These are phyloP conservation scores for Himalopsyche tibetana DNA, from an alignment of 2,888 invertebrate genomes.

Conservation along the genomic window DNA sequence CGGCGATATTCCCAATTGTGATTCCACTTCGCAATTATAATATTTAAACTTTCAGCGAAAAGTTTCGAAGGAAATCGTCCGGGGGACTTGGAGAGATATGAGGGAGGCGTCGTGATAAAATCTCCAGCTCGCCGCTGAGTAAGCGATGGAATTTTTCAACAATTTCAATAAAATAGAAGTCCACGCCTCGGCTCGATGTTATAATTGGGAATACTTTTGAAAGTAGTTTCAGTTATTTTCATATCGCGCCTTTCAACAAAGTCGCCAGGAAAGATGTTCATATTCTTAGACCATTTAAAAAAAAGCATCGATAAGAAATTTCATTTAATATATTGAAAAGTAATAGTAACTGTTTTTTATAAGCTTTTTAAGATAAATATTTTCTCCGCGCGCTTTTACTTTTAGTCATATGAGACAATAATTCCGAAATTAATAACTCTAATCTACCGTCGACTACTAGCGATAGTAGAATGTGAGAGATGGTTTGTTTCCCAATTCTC, in stretches of 20 bases:
- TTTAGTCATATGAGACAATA: too few species aligned
- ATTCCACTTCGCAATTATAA: conserved; percentile 36
- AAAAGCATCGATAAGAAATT: background rate
- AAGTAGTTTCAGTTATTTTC: conserved; percentile 41
- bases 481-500: too few species aligned
- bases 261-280: background rate
- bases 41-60: conserved; percentile 28
- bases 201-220: conserved; percentile 49
- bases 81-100: background rate
- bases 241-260: conserved; percentile 10
- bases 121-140: conserved; percentile 7
- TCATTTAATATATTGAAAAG: background rate
- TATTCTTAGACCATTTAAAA: background rate
- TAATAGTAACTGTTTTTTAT: background rate
- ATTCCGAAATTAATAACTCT: too few species aligned
- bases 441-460: too few species aligned
- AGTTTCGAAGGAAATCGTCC: background rate
- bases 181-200: background rate
- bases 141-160: conserved; percentile 50
- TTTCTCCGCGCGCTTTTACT: too few species aligned
- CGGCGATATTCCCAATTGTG: conserved; percentile 26
- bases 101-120: conserved; percentile 35
- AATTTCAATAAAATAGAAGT: conserved; percentile 52
- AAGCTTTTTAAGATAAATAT: too few species aligned
- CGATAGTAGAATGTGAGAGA: too few species aligned